These are phyloP conservation scores for Chloroclystis v-ata DNA, from an alignment of 2,888 invertebrate genomes.

Conservation along the genomic window DNA sequence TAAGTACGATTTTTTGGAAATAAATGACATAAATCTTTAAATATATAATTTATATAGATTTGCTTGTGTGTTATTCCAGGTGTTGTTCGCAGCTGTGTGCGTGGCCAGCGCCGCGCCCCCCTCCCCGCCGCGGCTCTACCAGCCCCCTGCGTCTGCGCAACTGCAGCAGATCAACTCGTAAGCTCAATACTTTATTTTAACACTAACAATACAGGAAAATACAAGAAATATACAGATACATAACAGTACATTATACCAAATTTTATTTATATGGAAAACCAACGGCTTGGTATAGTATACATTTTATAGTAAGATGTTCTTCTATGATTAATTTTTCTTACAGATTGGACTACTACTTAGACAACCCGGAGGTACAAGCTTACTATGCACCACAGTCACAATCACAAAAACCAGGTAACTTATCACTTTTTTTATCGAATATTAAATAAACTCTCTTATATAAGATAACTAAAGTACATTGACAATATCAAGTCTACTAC, in stretches of 20 bases:
- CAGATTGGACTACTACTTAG: conserved; percentile 60
- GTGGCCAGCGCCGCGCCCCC: conserved; percentile 50
- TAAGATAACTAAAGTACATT: no score
- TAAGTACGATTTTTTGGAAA: no score
- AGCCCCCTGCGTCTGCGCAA: conserved; percentile 40
- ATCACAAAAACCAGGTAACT: conserved; percentile 46
- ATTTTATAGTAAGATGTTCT: background rate
- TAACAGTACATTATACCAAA: no score
- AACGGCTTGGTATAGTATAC: background rate
- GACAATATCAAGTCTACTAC: no score
- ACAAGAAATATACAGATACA: no score
- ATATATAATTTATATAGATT: no score
- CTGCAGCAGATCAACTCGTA: conserved; percentile 53
- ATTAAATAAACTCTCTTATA: no score
- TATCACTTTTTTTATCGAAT: no score
- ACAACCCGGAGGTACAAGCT: conserved; percentile 46
- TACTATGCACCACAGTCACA: conserved; percentile 45
- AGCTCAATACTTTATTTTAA: conserved; percentile 13
- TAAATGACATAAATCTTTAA: no score
- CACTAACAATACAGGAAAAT: no score
- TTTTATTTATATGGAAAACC: no score
- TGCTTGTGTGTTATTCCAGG: conserved; percentile 42
- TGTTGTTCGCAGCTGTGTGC: conserved; percentile 38
- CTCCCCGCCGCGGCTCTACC: conserved; percentile 38
- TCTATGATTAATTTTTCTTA: conserved; percentile 31